Base-by-base conservation (phyloP, 1,140 invertebrate species). In the Gyrodactylus bullatarudis region DNA sequence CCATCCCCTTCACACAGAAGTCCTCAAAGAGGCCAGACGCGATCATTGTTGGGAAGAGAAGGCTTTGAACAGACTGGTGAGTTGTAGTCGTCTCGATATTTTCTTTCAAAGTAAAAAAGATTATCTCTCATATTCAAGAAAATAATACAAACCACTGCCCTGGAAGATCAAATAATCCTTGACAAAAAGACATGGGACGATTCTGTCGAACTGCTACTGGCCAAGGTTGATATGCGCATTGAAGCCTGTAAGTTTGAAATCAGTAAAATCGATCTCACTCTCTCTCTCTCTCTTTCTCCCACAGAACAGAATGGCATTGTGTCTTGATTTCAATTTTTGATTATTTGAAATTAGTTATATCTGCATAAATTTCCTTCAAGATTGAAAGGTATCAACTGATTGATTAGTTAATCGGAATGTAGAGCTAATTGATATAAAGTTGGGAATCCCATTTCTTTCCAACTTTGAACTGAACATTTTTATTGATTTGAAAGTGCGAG, bases 11-110 rank as follows among this genome's bases (percentile, higher is more conserved):
- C 1, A 21, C 2, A 70, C 2, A 8, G 2, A 70, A 8, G 23
- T 70, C 0, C 92, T 97, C 0, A 86, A 93, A 0, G 87, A 87
- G 75, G 88, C 90, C 77, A 87, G 89, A 0, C 86, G 84, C 19
- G 83, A 87, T 76, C 92, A 98, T 80, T 84, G 85, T 26, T 98
- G 94, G 94, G 93, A 98, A 81, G 85, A 87, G 71, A 91, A 92
- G 79, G 87, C 84, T 68, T 78, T 82, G 73, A 83, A 84, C 69
- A 83, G 84, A 76, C 76, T 85, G 76, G 83, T 84, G n/a, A 54
- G 34, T 54, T 16, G 8, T 16, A 54, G 34, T 16, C n/a, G 34
- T 54, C 8, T 54, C n/a, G 8, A 54, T 16, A 54, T n/a, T 54
- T 54, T 54, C 34, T 16, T 54, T 8, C n/a, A 54, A 54, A 54